These are phyloP conservation scores for Ophioninae sp. DNA, from an alignment of 2,888 invertebrate genomes.

Conservation along the genomic window DNA sequence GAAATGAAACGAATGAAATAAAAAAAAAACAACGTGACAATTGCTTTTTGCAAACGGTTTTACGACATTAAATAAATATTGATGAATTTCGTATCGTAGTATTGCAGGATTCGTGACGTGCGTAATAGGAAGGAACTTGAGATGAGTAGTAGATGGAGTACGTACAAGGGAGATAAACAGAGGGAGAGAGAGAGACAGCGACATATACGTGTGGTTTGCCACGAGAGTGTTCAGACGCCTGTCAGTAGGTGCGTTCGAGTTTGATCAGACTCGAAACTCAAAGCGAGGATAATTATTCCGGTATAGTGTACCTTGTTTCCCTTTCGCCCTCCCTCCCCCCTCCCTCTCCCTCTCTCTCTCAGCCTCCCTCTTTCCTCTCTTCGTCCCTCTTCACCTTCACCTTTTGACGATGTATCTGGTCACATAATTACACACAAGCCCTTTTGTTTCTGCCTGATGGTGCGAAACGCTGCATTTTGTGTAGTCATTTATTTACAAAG, in stretches of 20 bases:
- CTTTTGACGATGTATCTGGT: not conserved
- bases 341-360: not conserved
- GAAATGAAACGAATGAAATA: too few species aligned
- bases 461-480: not conserved
- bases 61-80: too few species aligned
- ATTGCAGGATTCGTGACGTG: constrained; percentile 25
- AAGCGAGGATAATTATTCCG: constrained; percentile 59
- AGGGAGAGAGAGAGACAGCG: constrained; percentile 18
- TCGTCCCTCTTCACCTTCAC: not conserved
- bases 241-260: constrained; percentile 57
- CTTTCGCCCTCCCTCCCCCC: not conserved
- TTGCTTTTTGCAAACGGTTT: too few species aligned
- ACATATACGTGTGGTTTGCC: constrained; percentile 39
- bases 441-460: not conserved
- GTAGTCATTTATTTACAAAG: not conserved
- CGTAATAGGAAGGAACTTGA: constrained; percentile 28
- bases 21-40: too few species aligned
- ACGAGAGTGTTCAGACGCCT: constrained; percentile 55
- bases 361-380: too few species aligned
- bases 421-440: not conserved
- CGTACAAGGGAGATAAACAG: not conserved
- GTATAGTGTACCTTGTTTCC: constrained; percentile 15
- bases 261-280: constrained; percentile 58
- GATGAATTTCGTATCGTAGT: too few species aligned
- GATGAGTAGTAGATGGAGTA: constrained; percentile 20